Base-by-base conservation (phyloP, 2,888 invertebrate genomes). In the Nasonovia ribisnigri region DNA sequence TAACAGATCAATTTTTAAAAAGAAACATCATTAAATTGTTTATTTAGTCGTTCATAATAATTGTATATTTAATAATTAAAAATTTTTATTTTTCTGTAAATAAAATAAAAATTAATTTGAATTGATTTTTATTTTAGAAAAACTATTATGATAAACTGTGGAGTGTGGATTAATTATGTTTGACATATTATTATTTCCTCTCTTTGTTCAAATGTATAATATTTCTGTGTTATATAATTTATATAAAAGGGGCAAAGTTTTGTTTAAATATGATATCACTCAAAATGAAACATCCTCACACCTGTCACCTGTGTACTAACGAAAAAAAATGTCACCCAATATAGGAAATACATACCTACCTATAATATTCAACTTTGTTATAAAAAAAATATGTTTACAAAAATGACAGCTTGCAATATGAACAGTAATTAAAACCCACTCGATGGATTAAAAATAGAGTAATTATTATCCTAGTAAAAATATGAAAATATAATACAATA, bases 101-200 rank as follows among this genome's bases (percentile, higher is more conserved):
- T n/a, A 67, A 67, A 67, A 67, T 16, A n/a, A n/a, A 67, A n/a
- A 67, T 11, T 16, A 16, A n/a, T 67, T 67, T 67, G n/a, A 67
- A 67, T 67, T n/a, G 36, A 77, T 77, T 67, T 67, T n/a, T 67
- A 67, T 67, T 77, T 77, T 36, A 77, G 77, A 77, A 77, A 77
- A 77, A 20, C 20, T 20, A 77, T 36, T 77, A 36, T 36, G 36
- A 77, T 54, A 77, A 20, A 36, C 36, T 36, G 20, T 77, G 77
- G 36, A 36, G 20, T 36, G 20, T 77, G 77, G 36, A 77, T 77
- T 77, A 77, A 36, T 77, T 77, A 36, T 36, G 20, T 77, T 77
- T 77, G 8, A 77, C 77, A 77, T 36, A 77, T 77, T 77, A 36
- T 77, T 77, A 36, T 77, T 36, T 6, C 36, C 77, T 20, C 20